phyloP scores from a whole-genome alignment of 1,140 invertebrate genomes.

The Drosophila funebris region DNA sequence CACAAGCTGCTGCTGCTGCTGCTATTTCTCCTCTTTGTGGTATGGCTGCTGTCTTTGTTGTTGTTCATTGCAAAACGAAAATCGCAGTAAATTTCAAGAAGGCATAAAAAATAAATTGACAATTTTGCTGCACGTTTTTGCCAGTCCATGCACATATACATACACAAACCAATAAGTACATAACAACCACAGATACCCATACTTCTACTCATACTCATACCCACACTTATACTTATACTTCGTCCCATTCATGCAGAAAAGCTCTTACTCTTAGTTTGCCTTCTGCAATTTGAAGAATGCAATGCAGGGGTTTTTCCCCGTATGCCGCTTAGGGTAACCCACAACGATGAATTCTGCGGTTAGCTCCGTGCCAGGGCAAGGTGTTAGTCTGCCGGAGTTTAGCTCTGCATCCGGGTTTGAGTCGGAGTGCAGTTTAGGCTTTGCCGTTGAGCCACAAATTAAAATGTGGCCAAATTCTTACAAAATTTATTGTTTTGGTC shows the following conservation, averaged over 20 bases:
- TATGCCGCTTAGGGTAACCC: constrained; percentile 29
- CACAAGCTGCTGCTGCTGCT: constrained; percentile 38
- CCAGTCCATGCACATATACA: background rate
- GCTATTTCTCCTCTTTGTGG: constrained; percentile 5
- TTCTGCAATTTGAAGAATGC: constrained; percentile 50
- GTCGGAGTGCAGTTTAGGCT: constrained; percentile 1
- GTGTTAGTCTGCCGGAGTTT: constrained; percentile 48
- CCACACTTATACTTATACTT: background rate
- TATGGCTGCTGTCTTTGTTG: constrained; percentile 6
- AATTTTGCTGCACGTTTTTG: constrained; percentile 47
- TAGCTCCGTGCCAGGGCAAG: constrained; percentile 36
- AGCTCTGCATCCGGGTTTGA: background rate
- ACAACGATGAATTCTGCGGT: constrained; percentile 74
- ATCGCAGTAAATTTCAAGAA: constrained; percentile 60
- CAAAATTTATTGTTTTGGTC: constrained; percentile 76
- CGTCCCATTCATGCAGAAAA: constrained; percentile 20
- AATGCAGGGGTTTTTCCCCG: constrained; percentile 25
- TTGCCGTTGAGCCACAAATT: constrained; percentile 67
- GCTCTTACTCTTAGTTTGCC: constrained; percentile 60
- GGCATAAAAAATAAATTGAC: constrained; percentile 80
- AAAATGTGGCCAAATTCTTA: constrained; percentile 75
- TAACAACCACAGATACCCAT: constrained; percentile 13
- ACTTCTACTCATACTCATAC: background rate
- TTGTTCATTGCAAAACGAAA: constrained; percentile 35
- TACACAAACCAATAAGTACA: background rate